phyloP scores from a whole-genome alignment of 1,140 invertebrate genomes.

The Halesus radiatus region DNA sequence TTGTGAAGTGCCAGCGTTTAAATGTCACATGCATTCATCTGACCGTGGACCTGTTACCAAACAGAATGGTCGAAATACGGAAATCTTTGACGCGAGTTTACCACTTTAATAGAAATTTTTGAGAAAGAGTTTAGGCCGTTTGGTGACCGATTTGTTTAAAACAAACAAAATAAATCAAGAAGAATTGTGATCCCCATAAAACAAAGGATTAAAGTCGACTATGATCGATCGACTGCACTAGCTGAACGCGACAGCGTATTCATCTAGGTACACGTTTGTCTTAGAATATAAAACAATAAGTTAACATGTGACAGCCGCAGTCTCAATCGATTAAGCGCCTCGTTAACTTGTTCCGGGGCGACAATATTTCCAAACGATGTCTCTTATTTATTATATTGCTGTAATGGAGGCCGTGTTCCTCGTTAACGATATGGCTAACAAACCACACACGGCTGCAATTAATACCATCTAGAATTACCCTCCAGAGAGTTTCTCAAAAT shows the following conservation, averaged over 20 bases:
- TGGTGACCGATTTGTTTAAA: too few species aligned
- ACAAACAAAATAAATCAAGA: too few species aligned
- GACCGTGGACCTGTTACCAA: neutral
- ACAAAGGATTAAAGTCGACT: neutral
- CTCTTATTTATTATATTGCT: conserved; percentile 18
- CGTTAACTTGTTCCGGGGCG: conserved; percentile 34
- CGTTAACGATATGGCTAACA: conserved; percentile 26
- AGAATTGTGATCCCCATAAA: too few species aligned
- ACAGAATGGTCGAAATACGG: neutral
- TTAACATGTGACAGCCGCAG: conserved; percentile 29
- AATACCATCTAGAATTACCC: conserved; percentile 3
- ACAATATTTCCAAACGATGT: conserved; percentile 35
- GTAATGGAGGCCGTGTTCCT: conserved; percentile 29
- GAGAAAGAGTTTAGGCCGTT: too few species aligned
- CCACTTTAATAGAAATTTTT: too few species aligned
- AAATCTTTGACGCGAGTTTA: too few species aligned
- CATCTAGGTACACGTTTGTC: neutral
- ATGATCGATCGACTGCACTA: neutral
- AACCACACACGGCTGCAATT: conserved; percentile 11
- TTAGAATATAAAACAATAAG: neutral
- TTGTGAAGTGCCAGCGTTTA: conserved; percentile 36
- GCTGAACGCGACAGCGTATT: neutral
- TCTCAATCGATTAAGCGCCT: conserved; percentile 31
- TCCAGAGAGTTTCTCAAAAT: neutral
- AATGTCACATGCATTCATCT: conserved; percentile 40